A percentile compares a stretch with the other conserved stretches of the same genome.
phyloP scores from a whole-genome alignment of 2,797 vertebrate genomes.

The Danio albolineatus region DNA sequence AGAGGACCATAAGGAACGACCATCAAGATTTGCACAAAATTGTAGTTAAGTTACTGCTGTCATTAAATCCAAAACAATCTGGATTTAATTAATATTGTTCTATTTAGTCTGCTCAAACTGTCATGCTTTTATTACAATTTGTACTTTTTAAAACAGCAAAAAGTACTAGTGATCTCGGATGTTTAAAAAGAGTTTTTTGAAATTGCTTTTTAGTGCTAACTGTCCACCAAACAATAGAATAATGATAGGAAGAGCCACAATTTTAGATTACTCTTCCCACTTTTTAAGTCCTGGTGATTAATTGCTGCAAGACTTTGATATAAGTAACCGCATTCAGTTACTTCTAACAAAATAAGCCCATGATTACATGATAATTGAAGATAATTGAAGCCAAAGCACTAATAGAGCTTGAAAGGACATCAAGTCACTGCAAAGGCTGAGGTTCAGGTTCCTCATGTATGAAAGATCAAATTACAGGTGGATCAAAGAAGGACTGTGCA shows the following conservation, averaged over 20 bases:
- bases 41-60: not conserved
- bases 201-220: not conserved
- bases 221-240: not conserved
- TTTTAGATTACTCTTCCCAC: not conserved
- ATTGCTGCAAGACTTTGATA: not conserved
- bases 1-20: too few relatives aligned
- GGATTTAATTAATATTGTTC: not conserved
- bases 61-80: not conserved
- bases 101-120: not conserved
- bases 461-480: constrained; percentile 41
- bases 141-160: not conserved
- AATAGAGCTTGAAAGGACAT: constrained; percentile 36
- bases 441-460: constrained; percentile 37
- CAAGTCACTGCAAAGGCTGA: constrained; percentile 24
- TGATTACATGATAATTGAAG: constrained; percentile 32
- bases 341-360: constrained; percentile 8
- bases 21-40: not conserved
- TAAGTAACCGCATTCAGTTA: not conserved
- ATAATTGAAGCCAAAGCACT: constrained; percentile 40
- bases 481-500: constrained; percentile 17
- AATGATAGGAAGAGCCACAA: not conserved
- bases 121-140: not conserved
- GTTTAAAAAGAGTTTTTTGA: not conserved
- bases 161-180: not conserved
- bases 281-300: constrained; percentile 1